Evolutionary conservation across 2,797 vertebrate species (phyloP), one percentile per base, ranked within the genome.

Genomic region (Ciconia nigra): DNA sequence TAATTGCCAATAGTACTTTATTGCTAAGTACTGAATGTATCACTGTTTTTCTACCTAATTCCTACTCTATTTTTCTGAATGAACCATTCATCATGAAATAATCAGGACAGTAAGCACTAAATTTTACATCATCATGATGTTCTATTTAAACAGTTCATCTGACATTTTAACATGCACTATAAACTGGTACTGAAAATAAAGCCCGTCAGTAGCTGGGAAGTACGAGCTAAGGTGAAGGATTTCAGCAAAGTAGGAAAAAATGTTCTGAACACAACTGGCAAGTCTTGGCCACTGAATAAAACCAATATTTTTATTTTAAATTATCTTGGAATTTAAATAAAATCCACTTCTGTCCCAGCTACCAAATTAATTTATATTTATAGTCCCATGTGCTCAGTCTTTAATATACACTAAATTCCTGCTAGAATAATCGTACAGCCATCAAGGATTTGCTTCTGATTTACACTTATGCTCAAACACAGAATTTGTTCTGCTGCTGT

Each of bases 111-210:
- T 25, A 87, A 69, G 39, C 22, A 52, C 49, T 39, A 33, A 11
- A 49, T 72, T 58, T 28, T 17, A n/a, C 4, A 0, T 63, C 59
- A 63, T 7, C 0, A 0, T 13, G 37, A 61, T 18, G 42, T 26
- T 72, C 70, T 67, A 24, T 42, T 46, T 67, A 51, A 82, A 35
- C 47, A 29, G 21, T 58, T 52, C 35, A 52, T 25, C 55, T 59
- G 71, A 69, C 70, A 61, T 58, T 49, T 89, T n/a, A 49, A 69
- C 25, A 54, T 1, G 11, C 9, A 12, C 39, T 35, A n/a, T 31
- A 58, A 83, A 49, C 49, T 35, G 22, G 26, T 4, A 11, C 13
- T 20, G 67, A 58, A 89, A 86, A 72, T 62, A 57, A 46, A 63
- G 37, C 54, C 35, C 1, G 0, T 31, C 28, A 29, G 49, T 13